Conservation (phyloP, 1,140 invertebrate genomes). For the Cyclina sinensis region DNA sequence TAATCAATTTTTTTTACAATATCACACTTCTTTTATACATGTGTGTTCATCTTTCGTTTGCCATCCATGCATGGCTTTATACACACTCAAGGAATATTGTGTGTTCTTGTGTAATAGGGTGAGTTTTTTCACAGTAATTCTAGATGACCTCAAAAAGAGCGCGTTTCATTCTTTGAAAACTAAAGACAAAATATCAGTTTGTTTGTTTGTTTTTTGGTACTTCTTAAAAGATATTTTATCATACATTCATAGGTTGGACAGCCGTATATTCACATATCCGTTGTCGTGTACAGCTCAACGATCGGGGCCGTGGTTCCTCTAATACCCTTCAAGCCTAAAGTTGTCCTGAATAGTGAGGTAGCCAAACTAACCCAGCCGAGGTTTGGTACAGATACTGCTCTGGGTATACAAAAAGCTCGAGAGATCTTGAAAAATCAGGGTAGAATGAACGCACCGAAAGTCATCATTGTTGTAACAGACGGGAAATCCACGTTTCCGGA, state of each 20-base stretch:
- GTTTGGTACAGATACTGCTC: constrained; percentile 74
- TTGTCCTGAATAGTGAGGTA: constrained; percentile 2
- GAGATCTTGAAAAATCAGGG: constrained; percentile 69
- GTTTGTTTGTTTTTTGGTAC: no score
- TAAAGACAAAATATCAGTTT: no score
- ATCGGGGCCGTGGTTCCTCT: constrained; percentile 75
- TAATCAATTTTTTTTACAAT: no score
- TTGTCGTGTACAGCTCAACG: constrained; percentile 74
- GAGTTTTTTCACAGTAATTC: no score
- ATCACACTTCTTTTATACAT: no score
- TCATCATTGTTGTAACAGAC: constrained; percentile 78
- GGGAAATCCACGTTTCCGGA: constrained; percentile 71
- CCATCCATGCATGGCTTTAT: no score
- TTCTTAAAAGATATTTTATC: no score
- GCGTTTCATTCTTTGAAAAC: no score
- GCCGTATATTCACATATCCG: constrained; percentile 69
- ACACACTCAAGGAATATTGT: no score
- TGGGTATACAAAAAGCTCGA: constrained; percentile 68
- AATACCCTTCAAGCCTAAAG: constrained; percentile 62
- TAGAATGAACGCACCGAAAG: constrained; percentile 40
- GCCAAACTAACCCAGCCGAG: constrained; percentile 45
- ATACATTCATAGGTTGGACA: constrained; percentile 54
- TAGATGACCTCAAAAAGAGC: no score
- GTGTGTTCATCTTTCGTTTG: no score
- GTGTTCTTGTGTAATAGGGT: no score